A percentile compares a stretch with the other conserved stretches of the same genome.
phyloP scores from a whole-genome alignment of 2,797 vertebrate genomes.

The Anguilla anguilla region DNA sequence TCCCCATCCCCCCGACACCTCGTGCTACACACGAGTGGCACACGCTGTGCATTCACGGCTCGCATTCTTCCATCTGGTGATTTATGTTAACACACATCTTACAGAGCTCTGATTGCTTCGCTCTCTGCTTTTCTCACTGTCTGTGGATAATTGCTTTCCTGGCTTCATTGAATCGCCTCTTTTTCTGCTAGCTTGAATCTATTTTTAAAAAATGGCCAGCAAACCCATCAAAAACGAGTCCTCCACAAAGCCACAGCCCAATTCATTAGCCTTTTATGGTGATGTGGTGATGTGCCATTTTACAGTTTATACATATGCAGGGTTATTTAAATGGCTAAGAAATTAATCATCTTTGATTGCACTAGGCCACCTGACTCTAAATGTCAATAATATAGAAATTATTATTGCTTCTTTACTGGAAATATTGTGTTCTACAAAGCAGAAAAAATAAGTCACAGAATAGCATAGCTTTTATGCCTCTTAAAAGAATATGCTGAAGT shows the following conservation, averaged over 20 bases:
- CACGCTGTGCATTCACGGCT: neutral
- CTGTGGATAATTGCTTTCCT: slow-evolving; percentile 17
- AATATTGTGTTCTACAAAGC: neutral
- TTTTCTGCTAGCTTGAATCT: slow-evolving; percentile 1
- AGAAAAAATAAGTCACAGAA: neutral
- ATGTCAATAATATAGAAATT: neutral
- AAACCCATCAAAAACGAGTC: slow-evolving; percentile 1
- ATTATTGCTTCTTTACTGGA: neutral
- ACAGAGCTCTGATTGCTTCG: neutral
- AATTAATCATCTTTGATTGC: neutral
- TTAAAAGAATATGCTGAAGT: neutral
- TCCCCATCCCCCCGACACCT: neutral
- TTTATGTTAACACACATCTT: neutral
- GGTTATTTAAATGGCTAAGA: neutral
- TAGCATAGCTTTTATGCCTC: neutral
- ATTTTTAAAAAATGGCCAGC: neutral
- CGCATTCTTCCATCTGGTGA: slow-evolving; percentile 15
- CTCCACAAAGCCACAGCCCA: neutral
- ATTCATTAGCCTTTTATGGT: neutral
- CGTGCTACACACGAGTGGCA: neutral
- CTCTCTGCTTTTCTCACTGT: neutral
- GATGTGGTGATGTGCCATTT: neutral
- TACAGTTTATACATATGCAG: neutral
- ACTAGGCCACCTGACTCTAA: neutral
- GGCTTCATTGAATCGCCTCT: slow-evolving; percentile 4